Conservation (phyloP, 1,140 invertebrate species). For the Apis laboriosa region DNA sequence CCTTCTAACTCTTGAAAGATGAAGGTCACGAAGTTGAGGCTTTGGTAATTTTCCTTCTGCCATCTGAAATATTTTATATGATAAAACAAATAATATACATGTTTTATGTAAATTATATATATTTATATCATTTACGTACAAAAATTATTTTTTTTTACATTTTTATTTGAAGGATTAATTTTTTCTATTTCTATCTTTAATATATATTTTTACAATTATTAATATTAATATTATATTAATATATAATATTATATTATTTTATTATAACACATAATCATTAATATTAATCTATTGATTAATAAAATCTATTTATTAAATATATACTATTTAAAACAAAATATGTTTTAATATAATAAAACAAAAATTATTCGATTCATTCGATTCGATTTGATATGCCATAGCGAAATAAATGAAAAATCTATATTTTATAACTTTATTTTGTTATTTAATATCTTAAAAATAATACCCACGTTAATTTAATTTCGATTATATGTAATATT, state of each 20-base stretch:
- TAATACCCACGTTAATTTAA: too few relatives aligned
- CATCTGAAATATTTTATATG: constrained; percentile 60
- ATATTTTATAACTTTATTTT: not conserved
- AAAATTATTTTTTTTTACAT: not conserved
- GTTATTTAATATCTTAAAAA: too few relatives aligned
- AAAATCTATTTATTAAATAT: not conserved
- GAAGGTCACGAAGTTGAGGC: constrained; percentile 79
- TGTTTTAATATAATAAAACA: not conserved
- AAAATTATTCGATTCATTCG: not conserved
- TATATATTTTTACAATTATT: not conserved
- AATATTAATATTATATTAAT: not conserved
- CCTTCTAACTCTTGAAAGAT: constrained; percentile 70
- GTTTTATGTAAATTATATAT: not conserved
- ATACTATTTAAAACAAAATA: not conserved
- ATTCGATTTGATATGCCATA: not conserved
- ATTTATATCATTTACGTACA: not conserved
- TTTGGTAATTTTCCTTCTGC: constrained; percentile 67
- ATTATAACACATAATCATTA: not conserved
- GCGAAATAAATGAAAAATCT: not conserved
- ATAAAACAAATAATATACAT: not conserved
- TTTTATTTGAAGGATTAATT: not conserved
- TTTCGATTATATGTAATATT: too few relatives aligned
- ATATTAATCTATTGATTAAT: not conserved
- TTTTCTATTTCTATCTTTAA: not conserved
- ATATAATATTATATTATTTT: not conserved